Base-by-base conservation (phyloP, 2,888 invertebrate genomes). In the Tortricodes alternella region DNA sequence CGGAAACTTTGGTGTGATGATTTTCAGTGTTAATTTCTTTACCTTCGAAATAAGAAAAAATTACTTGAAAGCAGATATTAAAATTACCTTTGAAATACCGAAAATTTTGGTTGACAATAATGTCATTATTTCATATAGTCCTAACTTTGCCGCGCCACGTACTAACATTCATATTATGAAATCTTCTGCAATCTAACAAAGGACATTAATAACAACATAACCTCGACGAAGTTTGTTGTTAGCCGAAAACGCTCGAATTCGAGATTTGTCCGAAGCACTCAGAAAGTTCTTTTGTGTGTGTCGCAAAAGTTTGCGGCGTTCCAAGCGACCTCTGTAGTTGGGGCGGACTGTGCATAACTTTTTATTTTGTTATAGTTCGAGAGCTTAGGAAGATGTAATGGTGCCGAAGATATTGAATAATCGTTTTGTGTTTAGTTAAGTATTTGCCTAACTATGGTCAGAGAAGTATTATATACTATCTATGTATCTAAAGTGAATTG, bases 311-410 rank as follows among this genome's bases (percentile, higher is more conserved):
- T 56, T 27, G 38, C 13, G 35, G 29, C 24, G 44, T 11, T 11
- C 16, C 11, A 15, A 13, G 38, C 39, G 38, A 39, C 50, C 50
- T 39, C 39, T 49, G 21, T 8, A 32, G 34, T 34, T 34, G 2
- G 46, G 34, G 35, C 34, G 18, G 46, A 57, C 52, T 52, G 46
- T 21, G 38, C 53, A 41, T 21, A 53, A 58, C 52, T 58, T 58
- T 27, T 58, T 58, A 51, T 51, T 57, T 51, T 34, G 51, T 51
- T 46, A 46, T 23, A 57, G 57, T 51, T 57, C 21, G 39, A 57
- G 57, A 39, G 44, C 38, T 46, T 51, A 55, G 48, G 38, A 38
- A 11, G 32, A n/a, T 29, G 39, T 53, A 39, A 46, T 39, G 46
- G 46, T 29, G 46, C 7, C 16, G 19, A 48, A 19, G 27, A 44